These are phyloP conservation scores for Eupelmus urozonus DNA, from an alignment of 2,888 invertebrate species.

Conservation along the genomic window DNA sequence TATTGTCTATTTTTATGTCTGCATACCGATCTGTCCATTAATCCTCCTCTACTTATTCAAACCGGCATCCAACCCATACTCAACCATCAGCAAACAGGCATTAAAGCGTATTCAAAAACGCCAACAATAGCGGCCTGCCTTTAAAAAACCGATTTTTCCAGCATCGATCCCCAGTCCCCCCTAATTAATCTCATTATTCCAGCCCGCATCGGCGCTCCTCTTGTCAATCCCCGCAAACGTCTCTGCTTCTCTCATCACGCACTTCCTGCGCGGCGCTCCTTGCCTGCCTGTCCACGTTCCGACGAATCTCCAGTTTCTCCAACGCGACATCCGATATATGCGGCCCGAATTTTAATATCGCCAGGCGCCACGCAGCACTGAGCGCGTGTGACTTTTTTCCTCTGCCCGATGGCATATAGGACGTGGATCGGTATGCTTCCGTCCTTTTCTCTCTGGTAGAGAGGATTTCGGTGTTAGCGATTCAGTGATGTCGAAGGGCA, in stretches of 20 bases:
- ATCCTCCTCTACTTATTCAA: too few species aligned
- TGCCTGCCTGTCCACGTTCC: not conserved
- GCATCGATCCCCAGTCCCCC: constrained; percentile 2
- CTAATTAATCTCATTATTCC: constrained; percentile 49
- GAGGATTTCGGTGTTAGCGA: not conserved
- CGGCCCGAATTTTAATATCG: constrained; percentile 47
- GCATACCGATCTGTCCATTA: too few species aligned
- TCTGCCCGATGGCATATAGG: constrained; percentile 4
- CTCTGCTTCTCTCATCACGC: not conserved
- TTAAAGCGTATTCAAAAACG: too few species aligned
- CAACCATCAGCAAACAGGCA: too few species aligned
- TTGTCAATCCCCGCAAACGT: not conserved
- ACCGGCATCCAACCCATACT: too few species aligned
- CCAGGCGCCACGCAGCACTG: constrained; percentile 4
- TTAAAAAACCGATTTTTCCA: not conserved
- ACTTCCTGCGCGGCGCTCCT: constrained; percentile 31
- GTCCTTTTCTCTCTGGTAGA: not conserved
- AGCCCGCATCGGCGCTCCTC: not conserved
- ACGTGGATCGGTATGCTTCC: not conserved
- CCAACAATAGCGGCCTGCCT: too few species aligned
- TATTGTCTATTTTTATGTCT: too few species aligned
- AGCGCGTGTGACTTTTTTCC: not conserved
- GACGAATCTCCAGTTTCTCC: constrained; percentile 48
- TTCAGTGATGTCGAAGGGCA: not conserved
- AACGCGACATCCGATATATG: constrained; percentile 36